A percentile compares a stretch with the other conserved stretches of the same genome.
phyloP scores from a whole-genome alignment of 2,888 invertebrate species.

The Clepsis dumicolana region DNA sequence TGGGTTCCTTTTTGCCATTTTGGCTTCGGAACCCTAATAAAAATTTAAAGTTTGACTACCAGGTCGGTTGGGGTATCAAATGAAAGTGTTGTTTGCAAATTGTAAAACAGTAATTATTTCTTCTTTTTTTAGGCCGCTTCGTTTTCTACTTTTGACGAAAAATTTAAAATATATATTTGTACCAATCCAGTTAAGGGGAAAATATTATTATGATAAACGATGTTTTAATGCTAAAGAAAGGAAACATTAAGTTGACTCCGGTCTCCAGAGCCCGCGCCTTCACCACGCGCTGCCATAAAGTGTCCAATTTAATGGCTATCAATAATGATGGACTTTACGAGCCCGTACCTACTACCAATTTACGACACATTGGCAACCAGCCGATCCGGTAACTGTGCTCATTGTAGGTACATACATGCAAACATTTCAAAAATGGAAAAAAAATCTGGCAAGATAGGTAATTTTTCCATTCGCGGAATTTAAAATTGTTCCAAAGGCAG shows the following conservation, averaged over 20 bases:
- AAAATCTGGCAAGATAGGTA: not conserved
- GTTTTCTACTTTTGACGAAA: too few species aligned
- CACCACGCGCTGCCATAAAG: conserved; percentile 71
- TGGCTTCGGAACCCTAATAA: too few species aligned
- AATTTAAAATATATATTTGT: too few species aligned
- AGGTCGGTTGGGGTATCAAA: too few species aligned
- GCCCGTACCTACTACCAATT: conserved; percentile 72
- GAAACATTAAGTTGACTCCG: conserved; percentile 16
- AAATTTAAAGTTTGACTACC: too few species aligned
- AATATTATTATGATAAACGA: not conserved
- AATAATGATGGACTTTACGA: conserved; percentile 80
- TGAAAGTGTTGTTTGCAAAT: too few species aligned
- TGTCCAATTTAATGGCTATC: conserved; percentile 76
- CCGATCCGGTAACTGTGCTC: conserved; percentile 63
- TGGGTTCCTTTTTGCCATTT: too few species aligned
- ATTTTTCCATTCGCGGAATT: too few species aligned
- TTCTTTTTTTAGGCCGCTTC: too few species aligned
- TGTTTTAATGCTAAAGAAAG: conserved; percentile 8
- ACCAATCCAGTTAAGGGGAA: not conserved
- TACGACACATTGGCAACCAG: conserved; percentile 79
- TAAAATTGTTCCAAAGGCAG: not conserved
- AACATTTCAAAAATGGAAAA: conserved; percentile 1
- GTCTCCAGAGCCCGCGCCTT: conserved; percentile 46
- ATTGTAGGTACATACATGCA: conserved; percentile 52
- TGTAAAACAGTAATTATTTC: too few species aligned